These are phyloP conservation scores for Botia almorhae DNA, from an alignment of 2,797 vertebrate species.

Conservation along the genomic window DNA sequence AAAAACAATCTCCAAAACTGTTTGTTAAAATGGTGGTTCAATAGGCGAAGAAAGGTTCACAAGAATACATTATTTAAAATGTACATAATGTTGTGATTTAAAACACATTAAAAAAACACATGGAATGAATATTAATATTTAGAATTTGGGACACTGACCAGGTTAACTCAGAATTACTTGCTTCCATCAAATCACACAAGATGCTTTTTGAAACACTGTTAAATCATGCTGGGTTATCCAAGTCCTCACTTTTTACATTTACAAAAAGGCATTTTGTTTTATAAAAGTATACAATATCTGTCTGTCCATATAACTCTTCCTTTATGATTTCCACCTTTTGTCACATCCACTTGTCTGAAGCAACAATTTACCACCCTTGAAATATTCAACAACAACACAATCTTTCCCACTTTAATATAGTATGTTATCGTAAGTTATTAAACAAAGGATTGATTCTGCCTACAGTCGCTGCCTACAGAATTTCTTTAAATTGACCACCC, in stretches of 20 bases:
- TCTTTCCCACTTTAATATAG: neutral
- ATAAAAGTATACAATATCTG: no score
- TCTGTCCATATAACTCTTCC: neutral
- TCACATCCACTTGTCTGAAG: neutral
- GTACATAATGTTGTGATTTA: neutral
- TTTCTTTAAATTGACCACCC: conserved; percentile 9
- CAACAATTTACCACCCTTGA: neutral
- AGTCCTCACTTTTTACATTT: no score
- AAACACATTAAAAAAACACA: no score
- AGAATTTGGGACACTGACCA: no score
- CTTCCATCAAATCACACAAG: no score
- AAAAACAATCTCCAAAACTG: neutral
- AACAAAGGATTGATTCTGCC: no score
- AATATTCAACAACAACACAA: neutral
- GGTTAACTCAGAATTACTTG: no score
- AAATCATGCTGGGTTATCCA: no score
- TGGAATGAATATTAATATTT: no score
- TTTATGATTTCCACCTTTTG: neutral
- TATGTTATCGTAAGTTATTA: no score
- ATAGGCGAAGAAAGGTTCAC: neutral
- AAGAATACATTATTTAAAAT: neutral
- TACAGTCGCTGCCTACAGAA: conserved; percentile 1
- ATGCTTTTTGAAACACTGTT: no score
- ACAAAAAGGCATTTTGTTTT: no score
- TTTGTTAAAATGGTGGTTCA: neutral